A percentile compares a stretch with the other conserved stretches of the same genome.
Evolutionary conservation across 2,888 invertebrate species (phyloP).

Genomic region (Poecilobothrus nobilitatus): DNA sequence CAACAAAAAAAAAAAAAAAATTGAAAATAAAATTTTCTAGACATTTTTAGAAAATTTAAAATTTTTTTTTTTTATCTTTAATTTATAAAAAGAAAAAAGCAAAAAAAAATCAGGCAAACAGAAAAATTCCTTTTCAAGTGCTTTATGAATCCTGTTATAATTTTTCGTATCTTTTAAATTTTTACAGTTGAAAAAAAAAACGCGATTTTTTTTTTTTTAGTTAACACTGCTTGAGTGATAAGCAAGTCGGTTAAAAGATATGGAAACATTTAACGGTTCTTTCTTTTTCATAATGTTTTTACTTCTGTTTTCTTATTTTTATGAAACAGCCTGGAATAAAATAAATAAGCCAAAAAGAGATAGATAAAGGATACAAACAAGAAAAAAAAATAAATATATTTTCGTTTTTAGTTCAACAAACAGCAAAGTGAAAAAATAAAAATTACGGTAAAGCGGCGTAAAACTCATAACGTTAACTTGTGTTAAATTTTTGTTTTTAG

Average conservation of each 20-base stretch:
- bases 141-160: not conserved
- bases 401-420: too few relatives aligned
- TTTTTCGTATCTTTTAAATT: not conserved
- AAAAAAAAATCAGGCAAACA: not conserved
- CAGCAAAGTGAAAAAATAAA: too few relatives aligned
- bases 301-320: too few relatives aligned
- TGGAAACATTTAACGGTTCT: not conserved
- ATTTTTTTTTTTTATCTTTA: not conserved
- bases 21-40: not conserved
- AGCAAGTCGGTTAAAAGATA: not conserved
- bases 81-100: too few relatives aligned
- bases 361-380: too few relatives aligned
- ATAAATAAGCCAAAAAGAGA: too few relatives aligned
- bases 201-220: not conserved
- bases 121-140: not conserved
- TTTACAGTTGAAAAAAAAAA: not conserved
- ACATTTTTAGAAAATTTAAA: not conserved
- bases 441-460: too few relatives aligned
- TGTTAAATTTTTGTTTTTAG: too few relatives aligned
- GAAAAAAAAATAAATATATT: too few relatives aligned
- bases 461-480: too few relatives aligned
- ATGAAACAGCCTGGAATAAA: too few relatives aligned
- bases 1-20: not conserved
- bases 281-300: too few relatives aligned
- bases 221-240: not conserved